Evolutionary conservation across 2,888 invertebrate genomes (phyloP).

Genomic region (Acanthosepion lycidas): DNA sequence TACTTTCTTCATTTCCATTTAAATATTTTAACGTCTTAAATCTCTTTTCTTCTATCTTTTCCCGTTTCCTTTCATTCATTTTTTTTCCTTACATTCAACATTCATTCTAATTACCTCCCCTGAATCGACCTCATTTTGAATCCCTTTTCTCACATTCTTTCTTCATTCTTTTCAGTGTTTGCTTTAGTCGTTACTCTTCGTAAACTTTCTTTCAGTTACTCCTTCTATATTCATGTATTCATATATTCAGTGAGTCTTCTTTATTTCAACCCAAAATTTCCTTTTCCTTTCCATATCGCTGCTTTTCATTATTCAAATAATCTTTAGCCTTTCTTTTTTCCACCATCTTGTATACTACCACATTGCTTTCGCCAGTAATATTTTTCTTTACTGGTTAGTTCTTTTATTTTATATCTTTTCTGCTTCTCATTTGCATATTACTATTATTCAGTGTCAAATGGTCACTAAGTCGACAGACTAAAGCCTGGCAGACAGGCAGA

Average conservation of each 20-base stretch:
- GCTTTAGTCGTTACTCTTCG: neutral
- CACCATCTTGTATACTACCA: neutral
- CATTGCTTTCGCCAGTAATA: neutral
- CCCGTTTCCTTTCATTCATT: neutral
- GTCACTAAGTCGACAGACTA: conserved; percentile 33
- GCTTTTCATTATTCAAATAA: neutral
- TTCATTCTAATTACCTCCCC: neutral
- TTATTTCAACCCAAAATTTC: neutral
- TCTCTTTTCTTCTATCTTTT: neutral
- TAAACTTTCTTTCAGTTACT: neutral
- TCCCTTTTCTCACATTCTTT: neutral
- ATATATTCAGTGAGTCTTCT: neutral
- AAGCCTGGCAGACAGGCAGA: neutral
- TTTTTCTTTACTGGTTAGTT: neutral
- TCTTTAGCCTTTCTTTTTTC: neutral
- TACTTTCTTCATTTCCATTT: neutral
- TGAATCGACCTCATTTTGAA: neutral
- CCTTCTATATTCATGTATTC: conserved; percentile 9
- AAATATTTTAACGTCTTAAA: neutral
- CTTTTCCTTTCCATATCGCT: neutral
- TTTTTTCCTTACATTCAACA: neutral
- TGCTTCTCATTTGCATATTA: conserved; percentile 22
- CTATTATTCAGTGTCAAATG: conserved; percentile 13
- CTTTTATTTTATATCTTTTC: neutral
- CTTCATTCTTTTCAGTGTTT: neutral